These are phyloP conservation scores for Ascidia mentula DNA, from an alignment of 23 tunicate genomes.

Conservation along the genomic window DNA sequence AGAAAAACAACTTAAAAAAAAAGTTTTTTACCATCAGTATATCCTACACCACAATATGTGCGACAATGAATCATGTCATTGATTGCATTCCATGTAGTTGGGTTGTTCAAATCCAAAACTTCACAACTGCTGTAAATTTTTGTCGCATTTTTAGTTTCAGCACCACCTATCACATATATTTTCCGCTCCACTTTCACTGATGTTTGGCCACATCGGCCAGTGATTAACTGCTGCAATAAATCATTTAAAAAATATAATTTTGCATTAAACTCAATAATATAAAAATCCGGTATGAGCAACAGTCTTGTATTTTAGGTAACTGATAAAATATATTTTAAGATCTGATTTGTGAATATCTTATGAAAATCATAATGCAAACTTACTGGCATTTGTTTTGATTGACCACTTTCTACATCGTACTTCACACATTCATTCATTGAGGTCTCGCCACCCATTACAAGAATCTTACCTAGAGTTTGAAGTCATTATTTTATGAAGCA, in stretches of 20 bases:
- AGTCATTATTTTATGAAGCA: background rate
- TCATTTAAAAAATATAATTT: too few relatives aligned
- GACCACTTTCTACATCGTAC: background rate
- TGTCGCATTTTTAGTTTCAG: background rate
- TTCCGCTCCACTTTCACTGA: background rate
- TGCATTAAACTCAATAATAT: background rate
- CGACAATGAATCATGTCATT: background rate
- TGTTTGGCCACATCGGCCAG: background rate
- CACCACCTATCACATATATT: background rate
- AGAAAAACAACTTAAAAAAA: background rate
- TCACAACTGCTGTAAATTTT: background rate
- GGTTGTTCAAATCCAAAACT: background rate
- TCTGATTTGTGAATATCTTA: too few relatives aligned
- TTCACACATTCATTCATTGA: background rate
- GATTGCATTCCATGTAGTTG: background rate
- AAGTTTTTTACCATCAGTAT: background rate
- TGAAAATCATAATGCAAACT: background rate
- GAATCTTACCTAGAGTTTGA: background rate
- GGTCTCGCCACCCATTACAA: background rate
- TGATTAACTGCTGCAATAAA: background rate
- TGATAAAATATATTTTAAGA: too few relatives aligned
- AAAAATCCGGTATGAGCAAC: too few relatives aligned
- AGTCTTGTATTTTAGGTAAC: too few relatives aligned
- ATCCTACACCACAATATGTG: background rate
- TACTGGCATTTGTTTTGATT: conserved; percentile 1